Evolutionary conservation across 1,140 invertebrate species (phyloP).

Genomic region (Zaprionus ornatus): DNA sequence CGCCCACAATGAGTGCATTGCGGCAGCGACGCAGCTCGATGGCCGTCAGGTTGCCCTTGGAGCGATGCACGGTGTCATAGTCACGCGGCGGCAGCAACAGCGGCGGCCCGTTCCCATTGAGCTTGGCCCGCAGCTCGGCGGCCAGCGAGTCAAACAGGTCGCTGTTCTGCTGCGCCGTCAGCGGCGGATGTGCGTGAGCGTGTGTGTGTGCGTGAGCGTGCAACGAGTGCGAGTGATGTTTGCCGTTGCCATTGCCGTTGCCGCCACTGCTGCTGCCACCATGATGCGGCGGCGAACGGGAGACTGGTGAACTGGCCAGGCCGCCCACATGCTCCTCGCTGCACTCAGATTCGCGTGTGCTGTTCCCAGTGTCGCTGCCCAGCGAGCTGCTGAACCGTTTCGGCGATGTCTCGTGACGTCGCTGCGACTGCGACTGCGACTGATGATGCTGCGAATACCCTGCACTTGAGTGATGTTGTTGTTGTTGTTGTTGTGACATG

Average conservation of each 20-base stretch:
- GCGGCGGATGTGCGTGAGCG: constrained; percentile 59
- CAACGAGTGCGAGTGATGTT: constrained; percentile 25
- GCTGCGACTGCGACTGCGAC: constrained; percentile 77
- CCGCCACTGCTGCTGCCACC: constrained; percentile 67
- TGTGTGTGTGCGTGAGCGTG: constrained; percentile 70
- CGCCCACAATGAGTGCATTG: constrained; percentile 82
- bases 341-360: constrained; percentile 90
- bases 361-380: constrained; percentile 89
- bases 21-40: constrained; percentile 90
- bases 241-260: constrained; percentile 14
- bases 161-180: constrained; percentile 86
- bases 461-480: constrained; percentile 29
- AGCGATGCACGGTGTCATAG: constrained; percentile 94
- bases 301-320: constrained; percentile 53
- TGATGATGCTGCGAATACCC: constrained; percentile 37
- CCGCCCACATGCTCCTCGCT: constrained; percentile 86
- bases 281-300: constrained; percentile 63
- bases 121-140: constrained; percentile 94
- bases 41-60: constrained; percentile 92
- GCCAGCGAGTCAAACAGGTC: constrained; percentile 95
- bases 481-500: constrained; percentile 45
- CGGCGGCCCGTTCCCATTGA: constrained; percentile 90
- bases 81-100: constrained; percentile 95
- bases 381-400: constrained; percentile 87
- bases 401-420: constrained; percentile 79